phyloP scores from a whole-genome alignment of 2,113 vertebrate species.

The Halichoerus grypus region DNA sequence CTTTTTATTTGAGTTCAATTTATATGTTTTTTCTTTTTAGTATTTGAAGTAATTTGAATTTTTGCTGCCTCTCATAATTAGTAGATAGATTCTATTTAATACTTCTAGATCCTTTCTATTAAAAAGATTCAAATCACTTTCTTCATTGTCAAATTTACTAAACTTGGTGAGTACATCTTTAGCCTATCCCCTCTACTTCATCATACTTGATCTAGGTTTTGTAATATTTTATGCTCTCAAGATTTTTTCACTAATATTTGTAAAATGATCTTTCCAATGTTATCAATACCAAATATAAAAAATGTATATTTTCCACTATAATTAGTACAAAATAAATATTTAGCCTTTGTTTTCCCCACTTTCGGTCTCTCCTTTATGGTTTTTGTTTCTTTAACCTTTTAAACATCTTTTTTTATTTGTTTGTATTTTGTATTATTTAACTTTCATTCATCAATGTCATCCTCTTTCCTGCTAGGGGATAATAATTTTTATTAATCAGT shows the following conservation, averaged over 20 bases:
- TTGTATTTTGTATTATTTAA: neutral
- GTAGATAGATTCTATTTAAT: neutral
- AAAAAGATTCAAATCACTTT: neutral
- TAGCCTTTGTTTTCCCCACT: neutral
- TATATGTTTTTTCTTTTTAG: neutral
- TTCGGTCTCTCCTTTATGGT: neutral
- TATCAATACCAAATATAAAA: neutral
- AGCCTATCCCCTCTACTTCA: neutral
- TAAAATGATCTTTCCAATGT: neutral
- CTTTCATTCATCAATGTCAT: neutral
- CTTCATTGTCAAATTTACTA: neutral
- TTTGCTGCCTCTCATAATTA: neutral
- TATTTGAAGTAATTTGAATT: constrained; percentile 8
- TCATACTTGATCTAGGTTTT: neutral
- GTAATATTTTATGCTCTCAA: neutral
- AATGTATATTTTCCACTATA: neutral
- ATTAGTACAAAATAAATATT: neutral
- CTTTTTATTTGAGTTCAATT: neutral
- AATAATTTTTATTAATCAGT: neutral
- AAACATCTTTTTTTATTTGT: neutral
- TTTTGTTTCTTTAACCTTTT: neutral
- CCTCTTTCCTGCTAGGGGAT: neutral
- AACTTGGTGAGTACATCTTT: neutral
- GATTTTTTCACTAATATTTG: neutral
- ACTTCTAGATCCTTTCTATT: neutral